phyloP scores from a whole-genome alignment of 23 tunicate genomes.

The Botrylloides violaceus region DNA sequence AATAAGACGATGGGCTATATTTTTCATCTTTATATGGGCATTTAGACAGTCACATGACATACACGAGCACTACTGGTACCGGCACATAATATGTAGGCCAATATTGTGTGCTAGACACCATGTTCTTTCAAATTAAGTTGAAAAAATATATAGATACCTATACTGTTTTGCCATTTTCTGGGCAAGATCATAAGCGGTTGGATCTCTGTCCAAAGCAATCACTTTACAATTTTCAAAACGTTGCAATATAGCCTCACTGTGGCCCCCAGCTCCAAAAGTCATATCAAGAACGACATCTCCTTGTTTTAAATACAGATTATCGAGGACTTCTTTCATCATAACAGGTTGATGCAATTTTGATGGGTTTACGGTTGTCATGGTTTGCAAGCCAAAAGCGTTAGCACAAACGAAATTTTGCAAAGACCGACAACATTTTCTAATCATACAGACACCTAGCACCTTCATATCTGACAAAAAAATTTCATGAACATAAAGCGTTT shows the following conservation, averaged over 20 bases:
- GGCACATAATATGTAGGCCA: too few species aligned
- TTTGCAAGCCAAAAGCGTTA: not conserved
- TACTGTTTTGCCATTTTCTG: conserved; percentile 37
- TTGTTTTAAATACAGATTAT: conserved; percentile 17
- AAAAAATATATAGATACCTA: conserved; percentile 31
- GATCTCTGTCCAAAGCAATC: conserved; percentile 69
- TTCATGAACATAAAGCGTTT: not conserved
- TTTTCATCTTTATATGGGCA: too few species aligned
- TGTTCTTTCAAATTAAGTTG: too few species aligned
- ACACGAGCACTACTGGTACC: too few species aligned
- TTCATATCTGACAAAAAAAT: not conserved
- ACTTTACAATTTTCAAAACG: conserved; percentile 34
- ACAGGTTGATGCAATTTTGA: conserved; percentile 43
- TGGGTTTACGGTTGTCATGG: not conserved
- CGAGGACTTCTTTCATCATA: conserved; percentile 50
- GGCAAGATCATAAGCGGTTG: conserved; percentile 48
- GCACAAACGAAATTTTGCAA: not conserved
- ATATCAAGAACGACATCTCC: conserved; percentile 41
- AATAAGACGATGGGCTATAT: too few species aligned
- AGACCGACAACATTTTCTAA: not conserved
- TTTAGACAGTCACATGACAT: too few species aligned
- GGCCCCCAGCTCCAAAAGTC: conserved; percentile 97
- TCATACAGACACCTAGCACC: not conserved
- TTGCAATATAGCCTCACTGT: conserved; percentile 41
- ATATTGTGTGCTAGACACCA: too few species aligned